phyloP scores from a whole-genome alignment of 37 sponge, comb jelly and placozoan species.

The Agelas oroides region DNA sequence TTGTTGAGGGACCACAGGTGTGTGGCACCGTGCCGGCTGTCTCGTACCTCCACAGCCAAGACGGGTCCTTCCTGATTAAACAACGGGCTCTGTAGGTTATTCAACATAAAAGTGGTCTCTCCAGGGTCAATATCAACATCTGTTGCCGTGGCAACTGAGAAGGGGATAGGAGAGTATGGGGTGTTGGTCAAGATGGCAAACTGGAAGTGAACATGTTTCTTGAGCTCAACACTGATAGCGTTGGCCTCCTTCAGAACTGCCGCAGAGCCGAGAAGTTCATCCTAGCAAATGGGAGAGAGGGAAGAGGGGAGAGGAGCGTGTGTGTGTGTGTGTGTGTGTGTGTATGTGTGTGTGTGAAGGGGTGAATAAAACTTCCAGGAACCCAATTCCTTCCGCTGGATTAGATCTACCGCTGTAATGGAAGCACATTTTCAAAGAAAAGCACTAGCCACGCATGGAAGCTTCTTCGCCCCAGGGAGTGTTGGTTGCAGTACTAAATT shows the following conservation, averaged over 20 bases:
- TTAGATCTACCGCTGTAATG: too few species aligned
- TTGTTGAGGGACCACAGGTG: constrained; percentile 88
- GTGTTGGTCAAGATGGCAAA: constrained; percentile 80
- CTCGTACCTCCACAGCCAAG: constrained; percentile 85
- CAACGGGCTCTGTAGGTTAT: not conserved
- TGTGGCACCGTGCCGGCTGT: constrained; percentile 79
- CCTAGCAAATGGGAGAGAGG: constrained; percentile 35
- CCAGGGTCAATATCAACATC: constrained; percentile 55
- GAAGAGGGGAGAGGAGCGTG: not conserved
- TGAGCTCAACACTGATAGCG: constrained; percentile 87
- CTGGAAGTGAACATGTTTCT: constrained; percentile 88
- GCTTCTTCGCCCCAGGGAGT: too few species aligned
- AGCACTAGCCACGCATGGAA: too few species aligned
- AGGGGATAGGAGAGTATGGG: constrained; percentile 88
- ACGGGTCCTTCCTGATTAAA: constrained; percentile 29
- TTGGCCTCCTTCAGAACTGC: constrained; percentile 94
- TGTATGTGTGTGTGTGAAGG: not conserved
- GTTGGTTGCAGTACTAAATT: too few species aligned
- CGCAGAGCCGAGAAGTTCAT: constrained; percentile 66
- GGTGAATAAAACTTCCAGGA: too few species aligned
- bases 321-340: not conserved
- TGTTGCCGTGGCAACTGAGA: constrained; percentile 65
- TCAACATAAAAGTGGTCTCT: constrained; percentile 4
- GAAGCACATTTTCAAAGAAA: too few species aligned
- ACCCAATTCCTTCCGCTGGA: too few species aligned